Base-by-base conservation (phyloP, 1,140 invertebrate genomes). In the Bombus huntii region DNA sequence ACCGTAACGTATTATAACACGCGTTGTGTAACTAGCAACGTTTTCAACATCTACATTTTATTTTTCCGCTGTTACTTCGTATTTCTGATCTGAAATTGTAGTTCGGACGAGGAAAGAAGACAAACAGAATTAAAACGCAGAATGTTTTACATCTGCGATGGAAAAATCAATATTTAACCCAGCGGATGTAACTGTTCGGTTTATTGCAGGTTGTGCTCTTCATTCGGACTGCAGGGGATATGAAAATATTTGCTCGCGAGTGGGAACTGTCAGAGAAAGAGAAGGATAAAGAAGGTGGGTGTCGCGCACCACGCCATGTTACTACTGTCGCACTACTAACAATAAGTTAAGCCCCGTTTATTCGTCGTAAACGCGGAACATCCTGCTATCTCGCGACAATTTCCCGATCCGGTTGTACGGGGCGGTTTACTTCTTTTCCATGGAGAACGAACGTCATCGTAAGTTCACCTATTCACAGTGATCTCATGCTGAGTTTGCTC, bases 401-500 rank as follows among this genome's bases (percentile, higher is more conserved):
- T 84, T 34, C 44, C 18, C 65, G 47, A 70, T 79, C 65, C 37
- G 25, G 47, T 70, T 71, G 34, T n/a, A 37, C 31, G 25, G 59
- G 31, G 31, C 3, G 22, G 44, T 83, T 78, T 72, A 57, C 66
- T 79, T 44, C 15, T 71, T 59, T 42, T 25, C 5, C 62, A 18
- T 13, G 28, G 12, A 13, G 74, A n/a, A 79, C 34, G n/a, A 78
- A 12, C 39, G n/a, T 84, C 75, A 47, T 62, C 74, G 62, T 78
- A 62, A 84, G 66, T 84, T 79, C 53, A 37, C 82, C 75, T 79
- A 76, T 70, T 79, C 82, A 3, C 65, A 15, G 28, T 12, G 75
- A 76, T 76, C 81, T 79, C 82, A 62, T 44, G 81, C 81, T 53
- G 81, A 28, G 75, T 84, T 78, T 37, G 75, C 39, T 44, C 66